Conservation (phyloP, 2,797 vertebrate genomes). For the Melanotaenia parkinsoni region DNA sequence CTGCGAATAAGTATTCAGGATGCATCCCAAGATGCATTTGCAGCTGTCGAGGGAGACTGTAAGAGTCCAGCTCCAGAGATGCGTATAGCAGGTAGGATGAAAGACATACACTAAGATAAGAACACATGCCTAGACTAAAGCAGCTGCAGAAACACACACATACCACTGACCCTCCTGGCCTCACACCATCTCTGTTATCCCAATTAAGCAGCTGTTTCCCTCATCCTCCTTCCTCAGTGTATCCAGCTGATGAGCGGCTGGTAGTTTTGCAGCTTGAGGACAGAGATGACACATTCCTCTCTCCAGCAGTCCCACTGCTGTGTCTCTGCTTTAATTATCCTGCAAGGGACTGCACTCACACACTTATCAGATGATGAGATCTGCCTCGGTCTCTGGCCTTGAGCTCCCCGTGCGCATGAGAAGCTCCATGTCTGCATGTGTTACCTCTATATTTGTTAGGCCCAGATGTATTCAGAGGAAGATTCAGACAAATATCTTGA, state of each 20-base stretch:
- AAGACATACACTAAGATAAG: conserved; percentile 3
- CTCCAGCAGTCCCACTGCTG: conserved; percentile 33
- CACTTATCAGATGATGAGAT: conserved; percentile 71
- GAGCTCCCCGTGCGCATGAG: conserved; percentile 28
- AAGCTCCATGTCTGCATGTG: not conserved
- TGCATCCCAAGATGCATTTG: conserved; percentile 10
- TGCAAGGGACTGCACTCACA: conserved; percentile 30
- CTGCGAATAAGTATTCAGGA: conserved; percentile 15
- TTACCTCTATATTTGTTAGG: conserved; percentile 26
- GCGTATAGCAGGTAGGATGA: conserved; percentile 10
- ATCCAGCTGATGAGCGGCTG: conserved; percentile 46
- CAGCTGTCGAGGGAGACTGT: conserved; percentile 5
- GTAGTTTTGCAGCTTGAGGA: conserved; percentile 49
- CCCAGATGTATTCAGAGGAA: not conserved
- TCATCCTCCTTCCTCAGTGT: not conserved
- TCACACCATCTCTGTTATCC: conserved; percentile 41
- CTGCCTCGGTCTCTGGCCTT: conserved; percentile 37
- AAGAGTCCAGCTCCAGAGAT: conserved; percentile 9
- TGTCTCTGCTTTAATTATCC: conserved; percentile 69
- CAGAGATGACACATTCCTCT: conserved; percentile 41
- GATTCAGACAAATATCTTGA: not conserved
- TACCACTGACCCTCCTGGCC: conserved; percentile 52
- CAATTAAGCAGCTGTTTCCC: conserved; percentile 63
- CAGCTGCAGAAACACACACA: conserved; percentile 26
- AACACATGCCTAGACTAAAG: not conserved